Conservation (phyloP, 1,140 invertebrate genomes). For the Diabrotica virgifera region DNA sequence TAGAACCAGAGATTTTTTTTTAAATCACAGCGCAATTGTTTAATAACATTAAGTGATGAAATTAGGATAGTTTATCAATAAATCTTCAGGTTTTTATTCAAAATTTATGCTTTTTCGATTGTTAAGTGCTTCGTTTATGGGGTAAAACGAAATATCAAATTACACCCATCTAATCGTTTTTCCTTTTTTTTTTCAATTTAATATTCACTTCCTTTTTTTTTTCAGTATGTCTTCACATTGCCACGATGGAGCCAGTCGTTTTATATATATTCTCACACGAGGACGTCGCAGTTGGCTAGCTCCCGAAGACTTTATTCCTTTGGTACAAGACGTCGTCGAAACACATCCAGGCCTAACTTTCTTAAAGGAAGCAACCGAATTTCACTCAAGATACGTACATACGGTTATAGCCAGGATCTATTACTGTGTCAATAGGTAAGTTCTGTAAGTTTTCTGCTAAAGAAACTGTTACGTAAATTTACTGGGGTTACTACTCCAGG, state of each 20-base stretch:
- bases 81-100: too few species aligned
- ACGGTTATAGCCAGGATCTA: constrained; percentile 96
- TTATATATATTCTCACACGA: constrained; percentile 79
- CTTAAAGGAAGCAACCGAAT: constrained; percentile 95
- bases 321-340: constrained; percentile 97
- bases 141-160: too few species aligned
- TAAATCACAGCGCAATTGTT: too few species aligned
- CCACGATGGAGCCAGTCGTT: constrained; percentile 87
- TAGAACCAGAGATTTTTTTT: too few species aligned
- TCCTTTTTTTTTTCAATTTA: neutral
- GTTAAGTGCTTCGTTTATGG: too few species aligned
- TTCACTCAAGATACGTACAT: constrained; percentile 97
- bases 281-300: constrained; percentile 64
- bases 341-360: constrained; percentile 98
- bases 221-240: constrained; percentile 69
- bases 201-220: constrained; percentile 13
- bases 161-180: neutral
- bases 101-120: too few species aligned
- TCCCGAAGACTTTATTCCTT: constrained; percentile 85
- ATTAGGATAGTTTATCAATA: too few species aligned
- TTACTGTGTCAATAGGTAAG: constrained; percentile 82
- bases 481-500: too few species aligned
- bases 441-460: neutral
- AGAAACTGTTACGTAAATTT: too few species aligned
- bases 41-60: too few species aligned